These are phyloP conservation scores for Willowsia nigromaculata DNA, from an alignment of 2,888 invertebrate genomes.

Conservation along the genomic window DNA sequence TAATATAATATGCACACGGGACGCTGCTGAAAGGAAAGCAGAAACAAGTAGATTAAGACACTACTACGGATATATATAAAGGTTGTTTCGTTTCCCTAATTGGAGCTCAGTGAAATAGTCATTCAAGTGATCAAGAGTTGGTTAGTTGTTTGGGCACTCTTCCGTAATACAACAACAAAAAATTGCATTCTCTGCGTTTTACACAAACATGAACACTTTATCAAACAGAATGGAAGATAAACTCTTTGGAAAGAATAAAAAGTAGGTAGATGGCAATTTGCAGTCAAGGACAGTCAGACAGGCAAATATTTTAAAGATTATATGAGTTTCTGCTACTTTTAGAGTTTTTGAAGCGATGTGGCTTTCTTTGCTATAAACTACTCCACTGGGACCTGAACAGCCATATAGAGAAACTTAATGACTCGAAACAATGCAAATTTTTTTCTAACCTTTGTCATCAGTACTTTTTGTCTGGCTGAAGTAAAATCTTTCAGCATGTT, in stretches of 20 bases:
- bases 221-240: not conserved
- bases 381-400: not conserved
- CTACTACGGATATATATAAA: not conserved
- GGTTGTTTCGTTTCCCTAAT: not conserved
- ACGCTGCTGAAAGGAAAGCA: not conserved
- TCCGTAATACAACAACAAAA: not conserved
- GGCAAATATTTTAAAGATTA: not conserved
- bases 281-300: conserved; percentile 15
- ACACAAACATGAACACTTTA: conserved; percentile 9
- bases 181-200: conserved; percentile 29
- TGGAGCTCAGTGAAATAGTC: not conserved
- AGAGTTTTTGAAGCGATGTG: not conserved
- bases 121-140: not conserved
- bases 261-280: conserved; percentile 12
- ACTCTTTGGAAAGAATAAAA: not conserved
- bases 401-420: conserved; percentile 37
- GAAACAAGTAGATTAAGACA: not conserved
- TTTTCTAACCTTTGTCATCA: conserved; percentile 39
- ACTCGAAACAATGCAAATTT: conserved; percentile 58
- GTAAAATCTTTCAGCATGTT: not conserved
- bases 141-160: not conserved
- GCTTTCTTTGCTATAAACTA: not conserved
- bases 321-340: not conserved
- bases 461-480: not conserved
- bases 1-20: not conserved